Conservation (phyloP, 2,797 vertebrate species). For the Poeciliopsis paucimaculata region DNA sequence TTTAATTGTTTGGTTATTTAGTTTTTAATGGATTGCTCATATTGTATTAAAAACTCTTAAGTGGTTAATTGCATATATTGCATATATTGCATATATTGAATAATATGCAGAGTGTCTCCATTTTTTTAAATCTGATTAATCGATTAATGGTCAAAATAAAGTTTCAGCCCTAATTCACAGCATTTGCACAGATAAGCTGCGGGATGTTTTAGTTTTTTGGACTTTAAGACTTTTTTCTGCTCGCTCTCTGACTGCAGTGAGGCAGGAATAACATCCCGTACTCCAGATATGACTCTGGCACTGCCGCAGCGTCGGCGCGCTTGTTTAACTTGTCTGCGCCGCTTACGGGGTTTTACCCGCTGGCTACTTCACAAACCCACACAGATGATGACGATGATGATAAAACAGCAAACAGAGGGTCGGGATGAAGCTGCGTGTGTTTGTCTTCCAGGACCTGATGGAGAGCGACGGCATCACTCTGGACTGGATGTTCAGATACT, state of each 20-base stretch:
- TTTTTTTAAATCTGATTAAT: too few species aligned
- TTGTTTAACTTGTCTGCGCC: not conserved
- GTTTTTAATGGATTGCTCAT: too few species aligned
- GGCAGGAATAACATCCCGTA: not conserved
- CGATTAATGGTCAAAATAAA: too few species aligned
- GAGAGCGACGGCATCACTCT: constrained; percentile 93
- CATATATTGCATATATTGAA: too few species aligned
- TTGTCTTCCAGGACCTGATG: constrained; percentile 85
- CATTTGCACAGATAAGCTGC: not conserved
- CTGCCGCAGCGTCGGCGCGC: not conserved
- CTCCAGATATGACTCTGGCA: not conserved
- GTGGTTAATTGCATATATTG: too few species aligned
- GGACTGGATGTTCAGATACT: constrained; percentile 97
- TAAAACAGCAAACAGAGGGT: not conserved
- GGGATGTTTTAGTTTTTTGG: not conserved
- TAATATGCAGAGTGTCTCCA: too few species aligned
- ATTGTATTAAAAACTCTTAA: too few species aligned
- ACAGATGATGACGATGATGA: too few species aligned
- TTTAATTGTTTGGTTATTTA: too few species aligned
- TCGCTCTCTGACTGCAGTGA: not conserved
- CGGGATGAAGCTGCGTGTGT: constrained; percentile 10
- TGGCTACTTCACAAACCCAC: not conserved
- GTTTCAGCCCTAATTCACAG: too few species aligned
- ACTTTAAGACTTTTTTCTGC: not conserved
- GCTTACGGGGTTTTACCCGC: not conserved